phyloP scores from a whole-genome alignment of 2,888 invertebrate species.

The Spatulosminthurus flaviceps region DNA sequence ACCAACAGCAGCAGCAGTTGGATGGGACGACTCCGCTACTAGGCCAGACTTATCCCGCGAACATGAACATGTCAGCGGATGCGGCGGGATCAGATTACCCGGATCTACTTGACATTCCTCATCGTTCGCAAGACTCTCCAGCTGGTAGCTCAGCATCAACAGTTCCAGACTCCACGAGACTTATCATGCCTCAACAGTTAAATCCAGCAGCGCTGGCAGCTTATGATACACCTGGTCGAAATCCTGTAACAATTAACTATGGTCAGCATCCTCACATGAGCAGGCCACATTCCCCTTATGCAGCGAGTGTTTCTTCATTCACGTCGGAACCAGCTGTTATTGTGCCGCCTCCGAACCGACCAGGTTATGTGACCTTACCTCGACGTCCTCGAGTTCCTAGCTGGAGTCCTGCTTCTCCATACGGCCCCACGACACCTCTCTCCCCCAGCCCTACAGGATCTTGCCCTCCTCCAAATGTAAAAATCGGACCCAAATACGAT shows the following conservation, averaged over 20 bases:
- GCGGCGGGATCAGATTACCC: conserved; percentile 70
- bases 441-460: conserved; percentile 57
- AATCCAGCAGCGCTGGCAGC: conserved; percentile 56
- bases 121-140: conserved; percentile 73
- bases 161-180: conserved; percentile 76
- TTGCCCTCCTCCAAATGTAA: conserved; percentile 67
- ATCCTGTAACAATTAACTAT: conserved; percentile 66
- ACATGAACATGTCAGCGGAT: conserved; percentile 74
- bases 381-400: conserved; percentile 83
- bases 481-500: conserved; percentile 83
- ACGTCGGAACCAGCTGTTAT: conserved; percentile 71
- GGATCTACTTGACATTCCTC: conserved; percentile 70
- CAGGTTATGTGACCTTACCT: conserved; percentile 88
- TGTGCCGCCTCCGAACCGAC: conserved; percentile 74
- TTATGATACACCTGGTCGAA: conserved; percentile 65
- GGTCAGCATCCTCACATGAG: conserved; percentile 74
- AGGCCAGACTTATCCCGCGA: conserved; percentile 30
- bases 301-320: conserved; percentile 71
- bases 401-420: conserved; percentile 68
- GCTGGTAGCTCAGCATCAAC: conserved; percentile 85
- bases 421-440: conserved; percentile 64
- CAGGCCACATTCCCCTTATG: conserved; percentile 73
- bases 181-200: conserved; percentile 64
- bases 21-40: conserved; percentile 50
- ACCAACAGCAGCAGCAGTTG: conserved; percentile 47